These are phyloP conservation scores for Trypoxylus dichotomus DNA, from an alignment of 1,140 invertebrate species.

Conservation along the genomic window DNA sequence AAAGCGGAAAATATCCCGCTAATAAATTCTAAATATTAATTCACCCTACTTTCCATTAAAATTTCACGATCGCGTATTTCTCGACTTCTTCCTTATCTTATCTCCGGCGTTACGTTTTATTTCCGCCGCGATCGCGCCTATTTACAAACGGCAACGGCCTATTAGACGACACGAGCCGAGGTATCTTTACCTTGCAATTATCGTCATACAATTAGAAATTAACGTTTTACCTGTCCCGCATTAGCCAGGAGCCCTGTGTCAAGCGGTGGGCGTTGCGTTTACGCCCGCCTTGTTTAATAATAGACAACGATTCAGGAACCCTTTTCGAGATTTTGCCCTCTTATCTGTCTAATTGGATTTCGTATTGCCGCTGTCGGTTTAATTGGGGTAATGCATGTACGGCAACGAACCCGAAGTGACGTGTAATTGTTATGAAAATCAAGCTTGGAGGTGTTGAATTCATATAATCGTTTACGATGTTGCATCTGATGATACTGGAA, in stretches of 20 bases:
- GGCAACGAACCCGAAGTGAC: no score
- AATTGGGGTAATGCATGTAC: not conserved
- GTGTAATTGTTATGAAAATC: no score
- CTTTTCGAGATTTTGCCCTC: not conserved
- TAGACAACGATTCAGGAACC: not conserved
- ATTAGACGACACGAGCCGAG: not conserved
- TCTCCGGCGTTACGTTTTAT: not conserved
- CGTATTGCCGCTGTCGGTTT: not conserved
- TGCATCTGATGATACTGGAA: no score
- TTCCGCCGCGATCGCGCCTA: not conserved
- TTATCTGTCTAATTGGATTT: not conserved
- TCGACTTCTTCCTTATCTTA: not conserved
- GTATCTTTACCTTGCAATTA: not conserved
- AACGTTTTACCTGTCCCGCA: not conserved
- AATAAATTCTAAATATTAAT: not conserved
- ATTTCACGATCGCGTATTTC: not conserved
- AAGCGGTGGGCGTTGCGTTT: not conserved
- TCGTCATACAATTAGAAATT: not conserved
- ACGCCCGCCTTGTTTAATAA: not conserved
- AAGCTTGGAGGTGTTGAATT: no score
- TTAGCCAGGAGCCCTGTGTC: not conserved
- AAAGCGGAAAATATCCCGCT: no score
- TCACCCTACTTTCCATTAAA: not conserved
- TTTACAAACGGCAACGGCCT: not conserved
- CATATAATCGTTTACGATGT: no score